Percentiles rank a stretch among this genome's conserved stretches.
Evolutionary conservation across 2,888 invertebrate species (phyloP).

Genomic region (Hydrotaea diabolus): DNA sequence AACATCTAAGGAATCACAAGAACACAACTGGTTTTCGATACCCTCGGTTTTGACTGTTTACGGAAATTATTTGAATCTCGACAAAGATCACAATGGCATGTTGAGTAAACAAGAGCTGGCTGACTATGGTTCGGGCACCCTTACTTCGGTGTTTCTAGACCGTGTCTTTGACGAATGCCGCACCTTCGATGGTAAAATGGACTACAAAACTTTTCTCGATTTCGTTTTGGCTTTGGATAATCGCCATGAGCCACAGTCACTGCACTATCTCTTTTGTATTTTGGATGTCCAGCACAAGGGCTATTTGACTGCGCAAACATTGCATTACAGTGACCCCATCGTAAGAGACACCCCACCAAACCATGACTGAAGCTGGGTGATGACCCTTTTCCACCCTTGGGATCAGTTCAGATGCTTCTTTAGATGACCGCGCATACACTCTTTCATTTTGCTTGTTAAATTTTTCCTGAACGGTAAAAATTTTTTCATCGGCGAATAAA

Average conservation of each 20-base stretch:
- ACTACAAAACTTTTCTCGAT: constrained; percentile 97
- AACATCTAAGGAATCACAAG: constrained; percentile 90
- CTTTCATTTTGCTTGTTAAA: too few species aligned
- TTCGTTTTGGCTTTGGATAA: constrained; percentile 96
- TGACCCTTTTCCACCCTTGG: too few species aligned
- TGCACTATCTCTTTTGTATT: constrained; percentile 95
- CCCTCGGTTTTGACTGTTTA: constrained; percentile 94
- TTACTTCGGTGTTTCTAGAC: constrained; percentile 94
- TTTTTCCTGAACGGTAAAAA: too few species aligned
- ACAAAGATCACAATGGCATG: constrained; percentile 97
- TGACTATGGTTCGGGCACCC: constrained; percentile 93
- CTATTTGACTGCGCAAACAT: constrained; percentile 92
- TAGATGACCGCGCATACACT: too few species aligned
- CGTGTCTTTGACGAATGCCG: constrained; percentile 97
- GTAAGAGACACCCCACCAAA: too few species aligned
- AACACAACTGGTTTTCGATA: constrained; percentile 95
- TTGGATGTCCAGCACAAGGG: constrained; percentile 94
- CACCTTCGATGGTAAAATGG: constrained; percentile 97
- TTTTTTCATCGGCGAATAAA: too few species aligned
- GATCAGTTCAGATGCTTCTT: too few species aligned
- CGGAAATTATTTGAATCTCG: constrained; percentile 95
- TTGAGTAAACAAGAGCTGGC: constrained; percentile 94
- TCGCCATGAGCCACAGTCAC: constrained; percentile 92
- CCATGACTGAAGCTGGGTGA: too few species aligned
- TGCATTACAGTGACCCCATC: too few species aligned